Evolutionary conservation across 2,797 vertebrate genomes (phyloP).

Genomic region (Ceyx erithaca): DNA sequence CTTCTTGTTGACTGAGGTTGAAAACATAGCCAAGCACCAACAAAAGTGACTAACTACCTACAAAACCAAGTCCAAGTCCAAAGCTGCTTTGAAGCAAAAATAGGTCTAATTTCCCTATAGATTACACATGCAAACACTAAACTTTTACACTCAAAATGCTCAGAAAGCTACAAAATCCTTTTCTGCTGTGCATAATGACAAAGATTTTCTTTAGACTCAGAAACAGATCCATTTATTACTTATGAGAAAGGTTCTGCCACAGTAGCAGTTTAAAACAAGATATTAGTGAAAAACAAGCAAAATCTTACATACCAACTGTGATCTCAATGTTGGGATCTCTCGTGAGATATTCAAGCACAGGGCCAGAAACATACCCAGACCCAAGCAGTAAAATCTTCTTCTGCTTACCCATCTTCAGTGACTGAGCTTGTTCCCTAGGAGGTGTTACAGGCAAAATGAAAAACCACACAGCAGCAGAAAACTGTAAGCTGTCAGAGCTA

Average conservation of each 20-base stretch:
- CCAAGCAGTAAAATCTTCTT: constrained; percentile 92
- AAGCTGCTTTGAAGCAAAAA: neutral
- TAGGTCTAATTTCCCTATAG: neutral
- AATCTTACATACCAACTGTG: constrained; percentile 88
- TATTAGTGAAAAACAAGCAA: neutral
- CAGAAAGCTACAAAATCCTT: neutral
- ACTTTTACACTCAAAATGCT: neutral
- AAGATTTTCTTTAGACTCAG: neutral
- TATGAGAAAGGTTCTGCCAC: neutral
- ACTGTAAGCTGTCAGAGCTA: neutral
- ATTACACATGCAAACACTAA: neutral
- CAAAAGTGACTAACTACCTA: neutral
- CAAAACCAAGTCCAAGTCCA: neutral
- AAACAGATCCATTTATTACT: neutral
- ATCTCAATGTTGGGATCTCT: constrained; percentile 85
- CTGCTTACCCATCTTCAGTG: constrained; percentile 75
- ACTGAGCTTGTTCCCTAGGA: constrained; percentile 72
- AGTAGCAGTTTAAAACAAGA: neutral
- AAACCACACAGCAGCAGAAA: neutral
- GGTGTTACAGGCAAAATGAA: constrained; percentile 17
- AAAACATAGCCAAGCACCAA: neutral
- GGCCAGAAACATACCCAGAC: constrained; percentile 93
- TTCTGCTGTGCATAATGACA: neutral
- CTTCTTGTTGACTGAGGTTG: neutral
- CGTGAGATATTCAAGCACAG: constrained; percentile 92